A percentile compares a stretch with the other conserved stretches of the same genome.
phyloP scores from a whole-genome alignment of 2,113 vertebrate genomes.

The Leptobrachium leishanense region DNA sequence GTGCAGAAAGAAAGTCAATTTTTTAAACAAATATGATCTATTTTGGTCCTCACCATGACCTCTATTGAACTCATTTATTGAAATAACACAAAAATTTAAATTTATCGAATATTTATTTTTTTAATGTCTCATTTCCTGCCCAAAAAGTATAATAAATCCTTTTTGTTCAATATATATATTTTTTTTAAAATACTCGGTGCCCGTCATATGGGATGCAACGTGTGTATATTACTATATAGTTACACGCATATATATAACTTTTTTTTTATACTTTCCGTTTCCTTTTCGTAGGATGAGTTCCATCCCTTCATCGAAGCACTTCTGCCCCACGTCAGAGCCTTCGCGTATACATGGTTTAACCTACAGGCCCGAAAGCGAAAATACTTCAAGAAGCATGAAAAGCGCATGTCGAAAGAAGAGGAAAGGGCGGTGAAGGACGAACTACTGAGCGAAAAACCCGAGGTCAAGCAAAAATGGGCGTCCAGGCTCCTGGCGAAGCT shows the following conservation, averaged over 20 bases:
- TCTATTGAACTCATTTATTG: background rate
- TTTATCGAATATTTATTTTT: too few species aligned
- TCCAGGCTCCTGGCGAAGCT: conserved; percentile 96
- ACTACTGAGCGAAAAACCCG: conserved; percentile 94
- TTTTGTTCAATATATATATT: too few species aligned
- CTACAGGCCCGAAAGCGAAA: conserved; percentile 98
- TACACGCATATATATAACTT: background rate
- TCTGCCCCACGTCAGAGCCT: conserved; percentile 96
- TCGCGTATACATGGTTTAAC: conserved; percentile 99
- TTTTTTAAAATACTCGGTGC: too few species aligned
- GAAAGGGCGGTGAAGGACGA: conserved; percentile 98
- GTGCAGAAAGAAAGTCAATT: conserved; percentile 60
- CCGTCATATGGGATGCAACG: too few species aligned
- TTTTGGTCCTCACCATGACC: background rate
- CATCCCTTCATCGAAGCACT: conserved; percentile 99
- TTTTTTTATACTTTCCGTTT: background rate
- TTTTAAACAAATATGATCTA: too few species aligned
- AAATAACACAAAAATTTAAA: too few species aligned
- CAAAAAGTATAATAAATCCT: too few species aligned
- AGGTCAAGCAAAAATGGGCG: conserved; percentile 99
- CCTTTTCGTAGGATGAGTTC: conserved; percentile 88
- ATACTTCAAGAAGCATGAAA: conserved; percentile 99
- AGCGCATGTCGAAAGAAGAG: conserved; percentile 99
- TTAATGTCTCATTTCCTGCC: too few species aligned
- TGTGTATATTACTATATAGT: too few species aligned